phyloP scores from a whole-genome alignment of 2,797 vertebrate genomes.

The Melanotaenia trifasciata region DNA sequence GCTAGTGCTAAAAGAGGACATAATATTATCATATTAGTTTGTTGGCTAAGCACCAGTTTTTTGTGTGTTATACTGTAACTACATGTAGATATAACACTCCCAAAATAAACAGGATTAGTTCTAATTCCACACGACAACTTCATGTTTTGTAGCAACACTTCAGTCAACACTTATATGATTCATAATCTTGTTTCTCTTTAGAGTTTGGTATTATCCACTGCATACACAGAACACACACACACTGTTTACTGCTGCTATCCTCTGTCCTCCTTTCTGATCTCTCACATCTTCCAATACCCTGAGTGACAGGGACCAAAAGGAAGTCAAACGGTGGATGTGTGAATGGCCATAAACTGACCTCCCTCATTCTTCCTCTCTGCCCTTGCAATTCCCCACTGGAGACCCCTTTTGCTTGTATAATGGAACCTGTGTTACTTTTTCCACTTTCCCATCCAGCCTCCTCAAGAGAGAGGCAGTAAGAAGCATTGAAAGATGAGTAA shows the following conservation, averaged over 20 bases:
- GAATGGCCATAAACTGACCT: slow-evolving; percentile 60
- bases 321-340: slow-evolving; percentile 63
- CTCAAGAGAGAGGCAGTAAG: slow-evolving; percentile 29
- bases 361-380: slow-evolving; percentile 35
- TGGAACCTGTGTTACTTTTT: slow-evolving; percentile 54
- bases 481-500: slow-evolving; percentile 29
- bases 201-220: neutral
- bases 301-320: slow-evolving; percentile 38
- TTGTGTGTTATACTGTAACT: slow-evolving; percentile 51
- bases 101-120: slow-evolving; percentile 58
- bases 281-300: slow-evolving; percentile 22
- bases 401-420: slow-evolving; percentile 51
- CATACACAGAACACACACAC: neutral
- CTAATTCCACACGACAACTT: slow-evolving; percentile 24
- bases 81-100: slow-evolving; percentile 34
- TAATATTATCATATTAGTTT: slow-evolving; percentile 72
- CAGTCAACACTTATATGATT: slow-evolving; percentile 29
- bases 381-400: slow-evolving; percentile 50
- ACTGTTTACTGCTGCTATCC: neutral
- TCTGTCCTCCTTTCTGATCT: slow-evolving; percentile 17
- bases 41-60: slow-evolving; percentile 60
- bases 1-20: slow-evolving; percentile 65
- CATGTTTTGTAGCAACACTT: slow-evolving; percentile 32
- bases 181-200: slow-evolving; percentile 19
- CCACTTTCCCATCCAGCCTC: slow-evolving; percentile 24